Conservation (phyloP, 2,113 vertebrate genomes). For the Eleginops maclovinus region DNA sequence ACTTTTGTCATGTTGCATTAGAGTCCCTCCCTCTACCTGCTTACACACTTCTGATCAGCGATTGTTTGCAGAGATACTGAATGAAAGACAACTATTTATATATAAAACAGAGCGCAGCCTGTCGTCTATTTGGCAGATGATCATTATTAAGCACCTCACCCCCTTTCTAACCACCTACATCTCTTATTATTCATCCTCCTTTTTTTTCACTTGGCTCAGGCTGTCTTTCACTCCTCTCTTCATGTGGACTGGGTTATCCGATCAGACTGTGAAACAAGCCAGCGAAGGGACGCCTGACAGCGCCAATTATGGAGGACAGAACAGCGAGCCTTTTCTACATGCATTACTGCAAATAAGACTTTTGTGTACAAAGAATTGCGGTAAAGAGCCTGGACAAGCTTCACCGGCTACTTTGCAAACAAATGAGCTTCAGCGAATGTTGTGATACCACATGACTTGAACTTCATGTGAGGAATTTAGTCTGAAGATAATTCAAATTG, state of each 20-base stretch:
- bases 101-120: slow-evolving; percentile 68
- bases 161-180: slow-evolving; percentile 55
- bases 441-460: slow-evolving; percentile 39
- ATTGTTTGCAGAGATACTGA: slow-evolving; percentile 75
- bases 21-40: slow-evolving; percentile 69
- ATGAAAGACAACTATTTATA: slow-evolving; percentile 82
- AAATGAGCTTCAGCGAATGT: slow-evolving; percentile 25
- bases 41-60: slow-evolving; percentile 79
- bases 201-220: slow-evolving; percentile 15
- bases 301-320: slow-evolving; percentile 70
- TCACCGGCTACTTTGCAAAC: slow-evolving; percentile 43
- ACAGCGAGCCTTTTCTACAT: slow-evolving; percentile 49
- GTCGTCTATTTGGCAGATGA: slow-evolving; percentile 63
- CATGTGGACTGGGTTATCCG: slow-evolving; percentile 64
- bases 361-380: slow-evolving; percentile 44
- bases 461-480: not conserved
- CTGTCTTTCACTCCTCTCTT: slow-evolving; percentile 62
- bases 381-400: slow-evolving; percentile 19
- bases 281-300: slow-evolving; percentile 72
- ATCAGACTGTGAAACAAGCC: slow-evolving; percentile 72
- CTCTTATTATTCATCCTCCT: slow-evolving; percentile 31
- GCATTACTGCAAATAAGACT: slow-evolving; percentile 56
- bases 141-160: slow-evolving; percentile 70
- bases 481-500: slow-evolving; percentile 18
- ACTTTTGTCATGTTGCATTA: slow-evolving; percentile 84